These are phyloP conservation scores for Leptopilina myrica DNA, from an alignment of 2,888 invertebrate genomes.

Conservation along the genomic window DNA sequence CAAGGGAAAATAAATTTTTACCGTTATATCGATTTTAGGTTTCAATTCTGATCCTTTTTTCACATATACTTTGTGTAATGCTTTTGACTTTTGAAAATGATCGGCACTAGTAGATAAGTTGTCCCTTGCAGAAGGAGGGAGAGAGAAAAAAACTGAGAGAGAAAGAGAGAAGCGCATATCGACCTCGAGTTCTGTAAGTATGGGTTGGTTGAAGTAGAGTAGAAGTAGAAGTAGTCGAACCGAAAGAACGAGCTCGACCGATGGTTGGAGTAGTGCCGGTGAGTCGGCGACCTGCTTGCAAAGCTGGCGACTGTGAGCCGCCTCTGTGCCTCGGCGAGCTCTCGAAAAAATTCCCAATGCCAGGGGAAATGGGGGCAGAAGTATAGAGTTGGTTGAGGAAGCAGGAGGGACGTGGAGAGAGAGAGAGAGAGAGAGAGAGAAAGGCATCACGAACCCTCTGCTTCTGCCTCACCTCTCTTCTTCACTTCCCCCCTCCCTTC, in stretches of 20 bases:
- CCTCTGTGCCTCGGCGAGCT: conserved; percentile 58
- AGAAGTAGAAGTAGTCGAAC: conserved; percentile 40
- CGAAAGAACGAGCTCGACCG: conserved; percentile 36
- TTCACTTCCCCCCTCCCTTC: conserved; percentile 49
- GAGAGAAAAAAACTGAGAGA: conserved; percentile 50
- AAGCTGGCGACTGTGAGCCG: conserved; percentile 63
- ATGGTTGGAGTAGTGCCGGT: conserved; percentile 33
- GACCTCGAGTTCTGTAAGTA: conserved; percentile 69
- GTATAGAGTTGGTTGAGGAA: conserved; percentile 49
- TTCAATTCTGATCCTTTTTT: no score
- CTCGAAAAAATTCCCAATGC: conserved; percentile 69
- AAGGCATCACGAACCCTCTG: conserved; percentile 38
- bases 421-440: conserved; percentile 45
- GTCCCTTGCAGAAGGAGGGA: conserved; percentile 61
- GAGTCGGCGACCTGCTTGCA: conserved; percentile 53
- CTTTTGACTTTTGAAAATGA: conserved; percentile 53
- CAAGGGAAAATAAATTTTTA: no score
- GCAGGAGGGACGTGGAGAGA: conserved; percentile 33
- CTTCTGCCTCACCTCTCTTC: conserved; percentile 51
- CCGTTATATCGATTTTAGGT: no score
- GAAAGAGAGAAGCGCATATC: conserved; percentile 67
- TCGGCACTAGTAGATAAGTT: conserved; percentile 50
- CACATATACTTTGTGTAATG: no score
- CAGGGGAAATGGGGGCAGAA: conserved; percentile 69
- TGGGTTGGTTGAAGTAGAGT: conserved; percentile 66